Evolutionary conservation across 2,797 vertebrate species (phyloP), one percentile per base, ranked within the genome.

Genomic region (Acipenser transmontanus): DNA sequence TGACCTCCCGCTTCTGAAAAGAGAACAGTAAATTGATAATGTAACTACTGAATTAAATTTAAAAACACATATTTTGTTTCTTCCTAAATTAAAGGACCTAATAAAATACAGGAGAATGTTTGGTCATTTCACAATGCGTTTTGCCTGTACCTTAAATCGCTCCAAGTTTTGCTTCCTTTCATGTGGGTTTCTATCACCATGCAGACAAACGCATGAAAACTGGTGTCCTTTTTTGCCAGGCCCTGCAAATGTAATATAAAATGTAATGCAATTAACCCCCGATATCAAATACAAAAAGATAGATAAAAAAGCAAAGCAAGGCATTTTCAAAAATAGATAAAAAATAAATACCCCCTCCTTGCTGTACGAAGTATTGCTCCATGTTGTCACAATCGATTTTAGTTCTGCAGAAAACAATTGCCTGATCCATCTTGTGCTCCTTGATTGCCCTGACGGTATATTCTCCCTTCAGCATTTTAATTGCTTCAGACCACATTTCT

Each of bases 351-450:
- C 97, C 97, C 91, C 97, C 97, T 1, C 96, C 97, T 69, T 98
- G 94, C 7, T 96, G 93, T 65, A 97, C 91, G 54, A 99, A 95
- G 79, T 97, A 91, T 71, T 94, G 93, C 72, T 99, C 97, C 94
- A 99, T 85, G 80, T 99, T 99, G 82, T 99, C 97, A 67, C 97
- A 99, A 85, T 99, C 97, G 3, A 99, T 93, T 87, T 99, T 99
- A 72, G 97, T 99, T 73, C 97, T 91, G 76, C 97, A 99, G 88
- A 99, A 99, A 76, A 99, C 74, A 71, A 99, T 99, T 62, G 97
- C 97, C 85, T 98, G 96, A 78, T 99, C 97, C 97, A 99, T 98
- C 83, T 99, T 98, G 82, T 99, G 97, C 50, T 99, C 97, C 76
- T 93, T 97, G 74, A 99, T 95, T 68, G 97, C 97, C 1, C 89